Conservation (phyloP, 2,888 invertebrate species). For the Netelia melanura region DNA sequence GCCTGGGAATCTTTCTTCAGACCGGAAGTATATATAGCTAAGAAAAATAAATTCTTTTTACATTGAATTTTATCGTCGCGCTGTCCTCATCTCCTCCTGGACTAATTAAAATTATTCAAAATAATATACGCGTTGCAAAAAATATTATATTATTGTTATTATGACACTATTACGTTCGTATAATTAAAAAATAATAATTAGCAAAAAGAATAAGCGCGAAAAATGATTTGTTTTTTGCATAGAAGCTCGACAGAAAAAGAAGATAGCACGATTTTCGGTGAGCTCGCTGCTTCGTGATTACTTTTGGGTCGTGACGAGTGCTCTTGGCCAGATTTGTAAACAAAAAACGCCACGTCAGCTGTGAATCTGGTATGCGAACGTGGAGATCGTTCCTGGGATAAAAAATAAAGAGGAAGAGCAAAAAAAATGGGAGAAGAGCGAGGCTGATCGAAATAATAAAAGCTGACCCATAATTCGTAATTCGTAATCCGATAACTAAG, state of each 20-base stretch:
- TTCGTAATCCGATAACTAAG: slow-evolving; percentile 65
- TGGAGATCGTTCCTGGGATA: slow-evolving; percentile 5
- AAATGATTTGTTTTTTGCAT: too few relatives aligned
- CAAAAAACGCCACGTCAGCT: slow-evolving; percentile 49
- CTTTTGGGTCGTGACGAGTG: neutral
- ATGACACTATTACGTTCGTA: too few relatives aligned
- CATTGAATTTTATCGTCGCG: slow-evolving; percentile 44
- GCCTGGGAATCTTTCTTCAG: slow-evolving; percentile 55
- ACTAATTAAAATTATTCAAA: neutral
- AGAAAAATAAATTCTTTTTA: slow-evolving; percentile 20
- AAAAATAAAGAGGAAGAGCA: slow-evolving; percentile 32
- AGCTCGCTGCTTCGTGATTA: too few relatives aligned
- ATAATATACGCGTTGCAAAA: neutral
- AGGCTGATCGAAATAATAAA: slow-evolving; percentile 60
- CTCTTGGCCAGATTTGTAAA: slow-evolving; percentile 17
- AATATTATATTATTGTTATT: too few relatives aligned
- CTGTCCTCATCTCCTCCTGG: neutral
- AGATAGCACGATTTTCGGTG: too few relatives aligned
- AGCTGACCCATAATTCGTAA: slow-evolving; percentile 65
- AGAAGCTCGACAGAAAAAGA: too few relatives aligned
- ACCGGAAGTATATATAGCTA: slow-evolving; percentile 55
- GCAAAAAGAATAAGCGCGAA: too few relatives aligned
- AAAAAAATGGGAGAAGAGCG: slow-evolving; percentile 10
- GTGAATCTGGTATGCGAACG: slow-evolving; percentile 49
- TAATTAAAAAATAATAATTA: too few relatives aligned